These are phyloP conservation scores for Kobus ellipsiprymnus DNA, from an alignment of 2,113 vertebrate genomes.

Conservation along the genomic window DNA sequence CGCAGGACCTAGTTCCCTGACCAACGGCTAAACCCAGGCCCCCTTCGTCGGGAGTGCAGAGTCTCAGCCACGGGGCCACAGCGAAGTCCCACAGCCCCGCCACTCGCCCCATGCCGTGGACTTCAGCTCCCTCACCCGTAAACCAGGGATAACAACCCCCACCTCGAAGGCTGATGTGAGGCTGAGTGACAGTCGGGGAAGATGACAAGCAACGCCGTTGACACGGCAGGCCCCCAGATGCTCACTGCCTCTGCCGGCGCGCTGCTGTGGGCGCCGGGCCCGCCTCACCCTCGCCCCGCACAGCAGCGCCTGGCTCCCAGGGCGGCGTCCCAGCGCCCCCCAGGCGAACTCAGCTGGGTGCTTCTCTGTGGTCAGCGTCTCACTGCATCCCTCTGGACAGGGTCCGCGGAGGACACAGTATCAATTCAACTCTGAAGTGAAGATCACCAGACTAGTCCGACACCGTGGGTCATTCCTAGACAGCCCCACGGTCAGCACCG, in stretches of 20 bases:
- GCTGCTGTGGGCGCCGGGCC: background rate
- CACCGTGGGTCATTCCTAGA: background rate
- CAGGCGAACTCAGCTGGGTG: background rate
- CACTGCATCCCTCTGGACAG: background rate
- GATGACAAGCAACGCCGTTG: background rate
- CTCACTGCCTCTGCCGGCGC: fast-evolving
- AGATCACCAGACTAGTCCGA: background rate
- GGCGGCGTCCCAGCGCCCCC: background rate
- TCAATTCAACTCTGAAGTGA: background rate
- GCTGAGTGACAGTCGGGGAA: fast-evolving
- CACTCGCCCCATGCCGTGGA: fast-evolving
- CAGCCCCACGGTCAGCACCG: background rate
- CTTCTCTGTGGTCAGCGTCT: background rate
- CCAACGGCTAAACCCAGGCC: background rate
- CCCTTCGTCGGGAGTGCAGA: background rate
- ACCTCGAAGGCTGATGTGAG: background rate
- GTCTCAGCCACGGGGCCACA: background rate
- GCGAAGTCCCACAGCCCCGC: background rate
- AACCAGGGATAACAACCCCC: background rate
- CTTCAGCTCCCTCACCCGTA: background rate
- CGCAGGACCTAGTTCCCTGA: background rate
- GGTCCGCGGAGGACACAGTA: background rate
- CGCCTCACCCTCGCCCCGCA: background rate
- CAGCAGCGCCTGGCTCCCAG: background rate
- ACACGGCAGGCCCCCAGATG: fast-evolving